Percentiles rank a stretch among this genome's conserved stretches.
Conservation (phyloP, 2,888 invertebrate species). For the Hoplodrina blanda region DNA sequence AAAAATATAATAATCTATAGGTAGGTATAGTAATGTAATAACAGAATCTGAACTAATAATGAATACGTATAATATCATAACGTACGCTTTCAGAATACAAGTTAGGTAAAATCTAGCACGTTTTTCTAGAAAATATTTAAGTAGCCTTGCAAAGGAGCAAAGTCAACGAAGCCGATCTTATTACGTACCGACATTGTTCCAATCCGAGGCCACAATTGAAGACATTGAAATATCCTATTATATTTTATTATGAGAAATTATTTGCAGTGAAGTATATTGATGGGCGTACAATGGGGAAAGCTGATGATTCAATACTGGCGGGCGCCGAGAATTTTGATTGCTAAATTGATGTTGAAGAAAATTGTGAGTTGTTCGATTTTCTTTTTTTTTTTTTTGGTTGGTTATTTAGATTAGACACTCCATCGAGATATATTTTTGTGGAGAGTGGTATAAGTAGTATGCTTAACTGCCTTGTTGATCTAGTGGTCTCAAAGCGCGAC, state of each 20-base stretch:
- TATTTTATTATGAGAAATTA: conserved; percentile 54
- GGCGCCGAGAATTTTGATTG: neutral
- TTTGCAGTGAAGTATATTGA: conserved; percentile 53
- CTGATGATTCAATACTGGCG: conserved; percentile 40
- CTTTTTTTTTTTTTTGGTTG: neutral
- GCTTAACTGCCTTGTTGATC: no score
- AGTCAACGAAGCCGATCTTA: conserved; percentile 61
- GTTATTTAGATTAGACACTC: neutral
- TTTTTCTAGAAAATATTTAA: conserved; percentile 48
- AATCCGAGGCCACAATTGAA: conserved; percentile 62
- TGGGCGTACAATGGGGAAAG: conserved; percentile 23
- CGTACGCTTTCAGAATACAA: conserved; percentile 26
- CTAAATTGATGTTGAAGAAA: conserved; percentile 1
- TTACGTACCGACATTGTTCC: conserved; percentile 68
- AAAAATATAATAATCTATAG: neutral
- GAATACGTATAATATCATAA: neutral
- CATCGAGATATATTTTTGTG: neutral
- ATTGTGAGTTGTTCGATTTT: neutral
- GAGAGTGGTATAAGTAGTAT: neutral
- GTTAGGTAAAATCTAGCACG: conserved; percentile 11
- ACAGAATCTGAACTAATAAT: neutral
- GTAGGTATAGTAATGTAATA: no score
- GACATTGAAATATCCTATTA: conserved; percentile 58
- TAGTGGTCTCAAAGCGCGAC: no score
- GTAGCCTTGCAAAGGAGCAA: conserved; percentile 44